Conservation (phyloP, 2,113 vertebrate species). For the Labrus mixtus region DNA sequence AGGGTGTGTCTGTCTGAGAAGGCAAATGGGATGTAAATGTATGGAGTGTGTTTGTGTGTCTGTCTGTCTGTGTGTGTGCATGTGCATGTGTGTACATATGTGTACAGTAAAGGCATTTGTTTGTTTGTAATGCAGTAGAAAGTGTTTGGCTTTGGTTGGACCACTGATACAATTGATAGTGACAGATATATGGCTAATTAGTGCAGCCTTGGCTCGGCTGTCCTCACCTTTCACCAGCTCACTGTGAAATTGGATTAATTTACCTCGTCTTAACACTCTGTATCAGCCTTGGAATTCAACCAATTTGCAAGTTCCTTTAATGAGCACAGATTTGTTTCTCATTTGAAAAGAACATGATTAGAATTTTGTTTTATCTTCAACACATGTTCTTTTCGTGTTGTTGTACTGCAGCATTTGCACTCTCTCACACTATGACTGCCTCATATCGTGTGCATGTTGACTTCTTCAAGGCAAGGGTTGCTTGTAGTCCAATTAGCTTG, state of each 20-base stretch:
- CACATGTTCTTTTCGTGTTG: constrained; percentile 2
- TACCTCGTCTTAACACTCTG: constrained; percentile 48
- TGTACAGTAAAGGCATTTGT: constrained; percentile 8
- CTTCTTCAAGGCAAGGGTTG: constrained; percentile 37
- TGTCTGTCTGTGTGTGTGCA: too few relatives aligned
- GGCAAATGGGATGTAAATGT: background rate
- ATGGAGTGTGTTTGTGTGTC: background rate
- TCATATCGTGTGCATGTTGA: constrained; percentile 31
- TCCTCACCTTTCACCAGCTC: constrained; percentile 75
- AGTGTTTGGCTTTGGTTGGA: constrained; percentile 39
- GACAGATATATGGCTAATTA: constrained; percentile 78
- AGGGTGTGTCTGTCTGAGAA: background rate
- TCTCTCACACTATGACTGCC: background rate
- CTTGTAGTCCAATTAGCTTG: constrained; percentile 74
- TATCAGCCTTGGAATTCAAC: constrained; percentile 50
- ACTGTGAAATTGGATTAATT: constrained; percentile 82
- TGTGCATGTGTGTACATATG: too few relatives aligned
- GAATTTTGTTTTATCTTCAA: constrained; percentile 11
- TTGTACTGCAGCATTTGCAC: background rate
- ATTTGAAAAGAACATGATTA: constrained; percentile 19
- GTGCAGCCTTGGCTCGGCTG: constrained; percentile 65
- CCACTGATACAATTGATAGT: constrained; percentile 69
- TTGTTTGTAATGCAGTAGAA: constrained; percentile 39
- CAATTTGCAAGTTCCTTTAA: constrained; percentile 46
- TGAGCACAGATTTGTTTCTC: constrained; percentile 37